Base-by-base conservation (phyloP, 1,140 invertebrate species). In the Aphis gossypii region DNA sequence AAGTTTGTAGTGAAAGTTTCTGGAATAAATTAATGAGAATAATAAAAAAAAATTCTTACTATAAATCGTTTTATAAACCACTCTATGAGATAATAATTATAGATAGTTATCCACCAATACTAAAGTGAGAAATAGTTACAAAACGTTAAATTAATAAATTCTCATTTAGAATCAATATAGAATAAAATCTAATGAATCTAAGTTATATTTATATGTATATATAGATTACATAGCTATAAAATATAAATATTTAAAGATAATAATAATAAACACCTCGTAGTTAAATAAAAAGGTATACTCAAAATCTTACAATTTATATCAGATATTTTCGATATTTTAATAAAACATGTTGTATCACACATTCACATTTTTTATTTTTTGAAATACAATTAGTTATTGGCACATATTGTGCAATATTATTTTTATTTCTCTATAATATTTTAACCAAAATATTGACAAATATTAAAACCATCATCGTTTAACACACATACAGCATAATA, bases 1-100 rank as follows among this genome's bases (percentile, higher is more conserved):
- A 76, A 76, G 60, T 76, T 76, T 76, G 30, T n/a, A 76, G 60
- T n/a, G 30, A 76, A 76, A 76, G 60, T 76, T 76, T 76, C n/a
- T n/a, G 60, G 30, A n/a, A 76, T 76, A 76, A 68, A 76, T 76
- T 76, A 76, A 76, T n/a, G n/a, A 76, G 30, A 76, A 76, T n/a
- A n/a, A 20, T 14, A 60, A 68, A 68, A 68, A 60, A 60, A 30
- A 60, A 2, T n/a, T 30, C 60, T 68, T 18, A 76, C 5, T 76
- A n/a, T 76, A 76, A 76, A 76, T n/a, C 60, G 5, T 76, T 18
- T 76, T 6, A 20, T 76, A 76, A 76, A 76, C 30, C 4, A n/a
- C 11, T 76, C 30, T 76, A 76, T 76, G 30, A 76, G n/a, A 76
- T 76, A 76, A 76, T n/a, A 76, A 76, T 76, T 18, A 76, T 76